Evolutionary conservation across 2,888 invertebrate species (phyloP).

Genomic region (Harpalus rufipes): DNA sequence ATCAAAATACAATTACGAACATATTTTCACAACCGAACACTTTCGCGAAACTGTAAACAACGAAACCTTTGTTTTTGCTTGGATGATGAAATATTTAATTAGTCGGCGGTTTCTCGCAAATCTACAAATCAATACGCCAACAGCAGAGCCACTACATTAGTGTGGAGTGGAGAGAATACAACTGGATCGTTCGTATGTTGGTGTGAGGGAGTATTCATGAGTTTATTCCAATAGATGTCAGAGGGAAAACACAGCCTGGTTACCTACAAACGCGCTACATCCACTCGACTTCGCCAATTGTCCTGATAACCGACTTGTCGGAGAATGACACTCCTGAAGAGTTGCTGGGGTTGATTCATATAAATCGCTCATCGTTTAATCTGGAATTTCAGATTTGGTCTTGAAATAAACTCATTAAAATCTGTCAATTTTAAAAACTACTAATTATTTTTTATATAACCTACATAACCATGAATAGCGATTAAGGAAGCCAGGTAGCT

Average conservation of each 20-base stretch:
- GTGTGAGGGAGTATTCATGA: constrained; percentile 11
- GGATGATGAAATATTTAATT: constrained; percentile 12
- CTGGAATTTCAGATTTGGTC: too few relatives aligned
- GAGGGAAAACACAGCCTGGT: constrained; percentile 25
- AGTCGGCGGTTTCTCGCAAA: not conserved
- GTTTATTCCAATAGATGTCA: constrained; percentile 43
- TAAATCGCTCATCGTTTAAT: too few relatives aligned
- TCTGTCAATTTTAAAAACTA: too few relatives aligned
- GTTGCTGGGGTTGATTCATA: too few relatives aligned
- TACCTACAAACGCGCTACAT: constrained; percentile 28
- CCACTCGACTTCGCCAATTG: constrained; percentile 8
- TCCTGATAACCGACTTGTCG: constrained; percentile 24
- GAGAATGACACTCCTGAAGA: too few relatives aligned
- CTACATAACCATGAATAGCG: too few relatives aligned
- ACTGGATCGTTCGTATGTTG: not conserved
- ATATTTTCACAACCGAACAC: not conserved
- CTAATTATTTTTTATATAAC: too few relatives aligned
- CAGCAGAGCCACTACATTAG: constrained; percentile 10
- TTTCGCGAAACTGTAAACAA: not conserved
- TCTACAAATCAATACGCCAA: constrained; percentile 14
- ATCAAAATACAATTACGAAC: not conserved
- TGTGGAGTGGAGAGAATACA: not conserved
- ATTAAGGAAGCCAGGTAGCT: too few relatives aligned
- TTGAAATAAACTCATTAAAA: too few relatives aligned
- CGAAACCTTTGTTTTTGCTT: not conserved